Conservation (phyloP, 2,797 vertebrate species). For the Dipus sagitta region DNA sequence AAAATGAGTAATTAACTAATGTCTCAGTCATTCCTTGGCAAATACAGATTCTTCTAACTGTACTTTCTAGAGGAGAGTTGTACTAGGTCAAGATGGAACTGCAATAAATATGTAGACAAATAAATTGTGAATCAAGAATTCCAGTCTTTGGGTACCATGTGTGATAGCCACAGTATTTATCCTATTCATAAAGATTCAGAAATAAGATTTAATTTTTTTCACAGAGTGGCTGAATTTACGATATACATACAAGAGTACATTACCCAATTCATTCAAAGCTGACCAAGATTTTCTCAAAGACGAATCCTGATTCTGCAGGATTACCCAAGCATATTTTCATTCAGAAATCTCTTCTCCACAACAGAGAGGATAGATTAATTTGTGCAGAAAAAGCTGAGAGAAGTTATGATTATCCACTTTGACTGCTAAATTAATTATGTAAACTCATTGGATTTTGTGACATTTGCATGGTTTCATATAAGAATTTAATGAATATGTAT, state of each 20-base stretch:
- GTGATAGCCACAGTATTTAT: not conserved
- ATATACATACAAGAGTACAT: not conserved
- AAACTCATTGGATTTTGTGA: not conserved
- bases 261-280: not conserved
- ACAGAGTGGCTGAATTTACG: not conserved
- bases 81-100: not conserved
- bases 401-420: constrained; percentile 14
- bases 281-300: not conserved
- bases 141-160: not conserved
- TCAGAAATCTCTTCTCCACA: not conserved
- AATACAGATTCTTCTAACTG: not conserved
- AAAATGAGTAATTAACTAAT: not conserved
- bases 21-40: not conserved
- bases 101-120: not conserved
- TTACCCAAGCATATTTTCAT: not conserved
- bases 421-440: not conserved
- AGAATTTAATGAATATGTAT: constrained; percentile 18
- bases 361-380: not conserved
- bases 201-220: not conserved
- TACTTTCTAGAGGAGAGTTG: not conserved
- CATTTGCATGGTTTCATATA: constrained; percentile 10
- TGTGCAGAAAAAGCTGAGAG: not conserved
- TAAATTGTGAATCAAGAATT: not conserved
- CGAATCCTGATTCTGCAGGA: not conserved
- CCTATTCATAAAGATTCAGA: not conserved